Evolutionary conservation across 2,797 vertebrate species (phyloP).

Genomic region (Chrysolophus pictus): DNA sequence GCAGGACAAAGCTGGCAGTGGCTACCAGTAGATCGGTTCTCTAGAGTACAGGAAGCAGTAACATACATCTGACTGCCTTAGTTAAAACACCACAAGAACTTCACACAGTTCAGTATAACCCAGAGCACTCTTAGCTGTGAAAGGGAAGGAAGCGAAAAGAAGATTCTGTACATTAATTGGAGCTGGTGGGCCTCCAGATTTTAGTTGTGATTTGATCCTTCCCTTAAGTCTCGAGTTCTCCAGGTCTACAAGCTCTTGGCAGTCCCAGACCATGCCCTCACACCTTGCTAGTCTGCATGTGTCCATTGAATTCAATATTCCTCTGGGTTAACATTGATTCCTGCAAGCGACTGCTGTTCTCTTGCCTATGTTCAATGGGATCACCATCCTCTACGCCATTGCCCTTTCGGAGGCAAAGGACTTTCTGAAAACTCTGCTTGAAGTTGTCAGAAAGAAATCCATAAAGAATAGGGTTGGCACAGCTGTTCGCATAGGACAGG

Average conservation of each 20-base stretch:
- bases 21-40: neutral
- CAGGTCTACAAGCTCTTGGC: neutral
- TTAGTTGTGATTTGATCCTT: neutral
- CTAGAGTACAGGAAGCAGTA: neutral
- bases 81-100: neutral
- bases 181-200: neutral
- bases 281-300: constrained; percentile 82
- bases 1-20: neutral
- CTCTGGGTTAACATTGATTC: constrained; percentile 81
- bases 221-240: neutral
- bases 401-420: constrained; percentile 81
- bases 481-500: constrained; percentile 95
- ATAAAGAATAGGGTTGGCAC: constrained; percentile 93
- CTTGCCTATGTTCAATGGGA: constrained; percentile 81
- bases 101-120: neutral
- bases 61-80: neutral
- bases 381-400: constrained; percentile 85
- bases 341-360: constrained; percentile 86
- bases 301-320: constrained; percentile 78
- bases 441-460: constrained; percentile 94
- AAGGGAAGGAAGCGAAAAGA: neutral
- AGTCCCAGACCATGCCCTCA: neutral
- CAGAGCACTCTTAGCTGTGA: neutral
- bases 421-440: constrained; percentile 88
- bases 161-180: neutral